Conservation (phyloP, 2,888 invertebrate genomes). For the Drosophila histrio region DNA sequence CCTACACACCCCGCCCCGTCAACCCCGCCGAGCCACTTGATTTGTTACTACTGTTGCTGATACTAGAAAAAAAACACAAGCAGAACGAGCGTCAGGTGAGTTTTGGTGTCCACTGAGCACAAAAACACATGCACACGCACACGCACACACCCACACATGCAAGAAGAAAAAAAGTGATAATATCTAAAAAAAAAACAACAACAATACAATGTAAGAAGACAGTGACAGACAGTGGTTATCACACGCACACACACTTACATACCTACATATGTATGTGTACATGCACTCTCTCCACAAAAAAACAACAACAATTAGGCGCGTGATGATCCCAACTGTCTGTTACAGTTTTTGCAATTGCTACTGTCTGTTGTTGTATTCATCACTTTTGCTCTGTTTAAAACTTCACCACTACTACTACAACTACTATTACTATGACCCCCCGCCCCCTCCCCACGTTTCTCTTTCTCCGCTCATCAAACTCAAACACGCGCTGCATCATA, state of each 20-base stretch:
- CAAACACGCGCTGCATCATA: slow-evolving; percentile 64
- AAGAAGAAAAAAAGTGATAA: slow-evolving; percentile 45
- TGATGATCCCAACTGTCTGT: slow-evolving; percentile 24
- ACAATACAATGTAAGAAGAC: slow-evolving; percentile 20
- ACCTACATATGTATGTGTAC: not conserved
- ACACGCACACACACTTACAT: slow-evolving; percentile 4
- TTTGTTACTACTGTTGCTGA: slow-evolving; percentile 42
- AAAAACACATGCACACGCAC: slow-evolving; percentile 23
- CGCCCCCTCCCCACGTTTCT: slow-evolving; percentile 27
- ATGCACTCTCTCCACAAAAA: not conserved
- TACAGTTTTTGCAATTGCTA: slow-evolving; percentile 11
- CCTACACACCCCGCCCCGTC: slow-evolving; percentile 26
- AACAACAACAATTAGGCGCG: slow-evolving; percentile 28
- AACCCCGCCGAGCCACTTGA: slow-evolving; percentile 48
- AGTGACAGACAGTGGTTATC: slow-evolving; percentile 27
- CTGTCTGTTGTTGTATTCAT: slow-evolving; percentile 18
- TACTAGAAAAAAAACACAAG: slow-evolving; percentile 28
- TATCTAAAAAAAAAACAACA: slow-evolving; percentile 30
- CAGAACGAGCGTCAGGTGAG: slow-evolving; percentile 71
- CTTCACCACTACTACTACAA: slow-evolving; percentile 11
- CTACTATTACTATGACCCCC: slow-evolving; percentile 33
- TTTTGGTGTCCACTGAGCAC: slow-evolving; percentile 51
- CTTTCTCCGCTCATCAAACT: slow-evolving; percentile 56
- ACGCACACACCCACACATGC: slow-evolving; percentile 28
- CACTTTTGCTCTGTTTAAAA: slow-evolving; percentile 13